Conservation (phyloP, 2,888 invertebrate genomes). For the Acanthosepion esculentum region DNA sequence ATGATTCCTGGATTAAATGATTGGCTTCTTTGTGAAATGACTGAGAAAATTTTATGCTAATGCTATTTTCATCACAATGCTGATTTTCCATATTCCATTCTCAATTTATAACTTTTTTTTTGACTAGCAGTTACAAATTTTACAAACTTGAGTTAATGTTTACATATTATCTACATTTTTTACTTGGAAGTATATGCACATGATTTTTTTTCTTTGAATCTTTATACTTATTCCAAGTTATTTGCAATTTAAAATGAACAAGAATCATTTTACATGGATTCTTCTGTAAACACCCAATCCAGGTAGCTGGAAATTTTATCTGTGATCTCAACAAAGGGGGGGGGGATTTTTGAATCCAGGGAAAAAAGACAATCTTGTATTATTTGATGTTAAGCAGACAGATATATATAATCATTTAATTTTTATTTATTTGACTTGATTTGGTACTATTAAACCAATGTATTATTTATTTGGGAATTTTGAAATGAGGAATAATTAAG, state of each 20-base stretch:
- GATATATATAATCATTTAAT: background rate
- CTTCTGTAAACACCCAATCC: background rate
- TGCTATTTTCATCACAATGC: background rate
- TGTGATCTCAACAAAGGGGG: background rate
- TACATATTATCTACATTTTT: background rate
- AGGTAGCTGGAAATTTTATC: conserved; percentile 8
- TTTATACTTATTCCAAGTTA: background rate
- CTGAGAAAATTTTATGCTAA: background rate
- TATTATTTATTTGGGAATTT: too few relatives aligned
- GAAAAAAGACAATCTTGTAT: background rate
- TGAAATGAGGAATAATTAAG: too few relatives aligned
- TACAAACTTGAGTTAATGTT: background rate
- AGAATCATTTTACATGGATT: background rate
- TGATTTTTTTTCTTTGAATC: background rate
- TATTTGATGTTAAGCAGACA: background rate
- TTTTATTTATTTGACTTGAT: background rate
- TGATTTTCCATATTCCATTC: background rate
- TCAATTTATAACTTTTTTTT: background rate
- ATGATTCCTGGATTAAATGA: background rate
- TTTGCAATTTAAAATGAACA: background rate
- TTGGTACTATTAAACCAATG: background rate
- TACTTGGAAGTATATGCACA: background rate
- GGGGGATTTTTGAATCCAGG: background rate
- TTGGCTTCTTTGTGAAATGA: conserved; percentile 1
- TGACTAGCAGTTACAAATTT: background rate